These are phyloP conservation scores for Carpatolechia fugitivella DNA, from an alignment of 2,888 invertebrate species.

Conservation along the genomic window DNA sequence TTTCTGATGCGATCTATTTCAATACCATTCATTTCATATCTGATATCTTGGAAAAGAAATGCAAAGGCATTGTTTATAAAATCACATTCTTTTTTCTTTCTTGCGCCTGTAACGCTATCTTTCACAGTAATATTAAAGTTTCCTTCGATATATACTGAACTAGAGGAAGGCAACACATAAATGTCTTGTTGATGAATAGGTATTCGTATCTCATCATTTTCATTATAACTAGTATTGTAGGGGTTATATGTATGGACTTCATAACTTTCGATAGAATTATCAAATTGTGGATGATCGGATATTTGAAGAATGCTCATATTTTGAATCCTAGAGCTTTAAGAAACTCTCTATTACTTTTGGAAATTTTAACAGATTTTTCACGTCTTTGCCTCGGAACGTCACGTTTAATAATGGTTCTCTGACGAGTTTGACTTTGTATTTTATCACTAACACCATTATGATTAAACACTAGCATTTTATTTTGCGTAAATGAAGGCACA, in stretches of 20 bases:
- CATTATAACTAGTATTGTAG: slow-evolving; percentile 15
- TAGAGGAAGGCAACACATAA: slow-evolving; percentile 25
- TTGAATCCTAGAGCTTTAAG: slow-evolving; percentile 20
- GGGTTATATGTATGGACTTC: slow-evolving; percentile 13
- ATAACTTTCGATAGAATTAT: slow-evolving; percentile 24
- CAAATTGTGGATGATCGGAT: slow-evolving; percentile 11
- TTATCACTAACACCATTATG: neutral
- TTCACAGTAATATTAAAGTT: neutral
- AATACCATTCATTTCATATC: slow-evolving; percentile 19
- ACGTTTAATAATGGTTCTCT: neutral
- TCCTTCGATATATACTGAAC: no score
- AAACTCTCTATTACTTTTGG: slow-evolving; percentile 20
- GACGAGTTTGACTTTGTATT: neutral
- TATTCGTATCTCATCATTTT: slow-evolving; percentile 27
- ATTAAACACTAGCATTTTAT: no score
- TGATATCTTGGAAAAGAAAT: slow-evolving; percentile 12
- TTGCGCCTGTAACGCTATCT: neutral
- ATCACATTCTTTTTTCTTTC: neutral
- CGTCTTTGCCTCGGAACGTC: neutral
- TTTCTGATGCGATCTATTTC: slow-evolving; percentile 22
- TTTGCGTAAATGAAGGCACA: no score
- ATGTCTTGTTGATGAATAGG: slow-evolving; percentile 25
- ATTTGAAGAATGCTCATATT: slow-evolving; percentile 20
- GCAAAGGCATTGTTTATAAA: slow-evolving; percentile 12
- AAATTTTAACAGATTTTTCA: neutral